Evolutionary conservation across 2,797 vertebrate species (phyloP).

Genomic region (Limosa lapponica): DNA sequence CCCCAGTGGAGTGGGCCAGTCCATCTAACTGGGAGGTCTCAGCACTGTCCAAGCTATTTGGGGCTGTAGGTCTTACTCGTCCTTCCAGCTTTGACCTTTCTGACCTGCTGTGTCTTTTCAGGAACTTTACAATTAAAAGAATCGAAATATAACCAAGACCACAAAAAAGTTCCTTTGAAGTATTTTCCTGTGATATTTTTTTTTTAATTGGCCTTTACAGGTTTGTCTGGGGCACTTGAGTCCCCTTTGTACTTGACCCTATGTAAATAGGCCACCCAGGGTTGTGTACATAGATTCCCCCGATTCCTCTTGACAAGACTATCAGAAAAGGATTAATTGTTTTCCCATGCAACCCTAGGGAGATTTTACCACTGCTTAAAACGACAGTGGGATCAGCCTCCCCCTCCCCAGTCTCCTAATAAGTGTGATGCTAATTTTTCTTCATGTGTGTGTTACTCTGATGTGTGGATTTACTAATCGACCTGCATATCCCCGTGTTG

Average conservation of each 20-base stretch:
- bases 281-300: constrained; percentile 24
- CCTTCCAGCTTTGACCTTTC: constrained; percentile 16
- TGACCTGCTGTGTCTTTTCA: constrained; percentile 13
- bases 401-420: not conserved
- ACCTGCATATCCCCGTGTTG: not conserved
- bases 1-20: not conserved
- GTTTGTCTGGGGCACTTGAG: constrained; percentile 18
- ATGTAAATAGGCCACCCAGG: constrained; percentile 65
- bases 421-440: not conserved
- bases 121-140: constrained; percentile 27
- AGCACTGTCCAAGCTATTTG: not conserved
- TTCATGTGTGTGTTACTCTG: not conserved
- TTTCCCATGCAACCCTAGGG: not conserved
- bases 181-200: not conserved
- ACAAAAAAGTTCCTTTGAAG: constrained; percentile 6
- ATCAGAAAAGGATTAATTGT: constrained; percentile 55
- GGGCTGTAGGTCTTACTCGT: not conserved
- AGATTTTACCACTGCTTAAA: constrained; percentile 17
- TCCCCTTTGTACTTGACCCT: constrained; percentile 53
- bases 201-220: not conserved
- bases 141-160: not conserved
- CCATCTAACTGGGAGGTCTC: constrained; percentile 4
- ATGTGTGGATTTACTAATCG: constrained; percentile 15
- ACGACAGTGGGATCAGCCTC: not conserved
- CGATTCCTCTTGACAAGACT: constrained; percentile 29